Evolutionary conservation across 1,140 invertebrate genomes (phyloP), one percentile per base, ranked within the genome.

Genomic region (Helicoverpa zea): DNA sequence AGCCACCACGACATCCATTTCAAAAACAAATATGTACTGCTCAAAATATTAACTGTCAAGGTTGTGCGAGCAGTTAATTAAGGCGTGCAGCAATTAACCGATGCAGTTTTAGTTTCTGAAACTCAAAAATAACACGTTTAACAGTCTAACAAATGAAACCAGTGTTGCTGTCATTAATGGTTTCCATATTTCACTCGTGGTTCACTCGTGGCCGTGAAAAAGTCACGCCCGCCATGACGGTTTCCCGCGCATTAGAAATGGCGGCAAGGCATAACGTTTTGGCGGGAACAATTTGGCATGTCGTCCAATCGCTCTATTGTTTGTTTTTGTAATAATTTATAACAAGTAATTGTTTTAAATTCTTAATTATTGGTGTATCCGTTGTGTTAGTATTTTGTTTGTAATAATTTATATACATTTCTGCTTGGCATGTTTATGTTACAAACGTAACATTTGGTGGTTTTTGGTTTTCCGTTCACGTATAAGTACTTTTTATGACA

Each of bases 161-260:
- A 68, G 29, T 68, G 61, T 59, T 49, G 63, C 59, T 59, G 35
- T 79, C 52, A 51, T 79, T 79, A 70, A 79, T 79, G 29, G 76
- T 47, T 74, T 35, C 29, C 51, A 70, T 79, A 79, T 58, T 79
- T 79, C 64, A 79, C 70, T 59, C 59, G 52, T 59, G 11, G 64
- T 68, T 70, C 9, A 54, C 23, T 18, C 11, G 63, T 81, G 79
- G 51, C 79, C 79, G 73, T 81, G 79, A 76, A 81, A 81, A 35
- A 76, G 51, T 75, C 79, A 76, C 79, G 72, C 73, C 29, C 70
- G 59, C 16, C 35, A 43, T 52, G 30, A 76, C 72, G 63, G 49
- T 54, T 56, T 63, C 73, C 35, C 70, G 72, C 61, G 51, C 18
- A 61, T 74, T 61, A 72, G 73, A 75, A 81, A 74, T 56, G 64